Evolutionary conservation across 1,140 invertebrate genomes (phyloP), one percentile per base, ranked within the genome.

Genomic region (Ceratina japonica): DNA sequence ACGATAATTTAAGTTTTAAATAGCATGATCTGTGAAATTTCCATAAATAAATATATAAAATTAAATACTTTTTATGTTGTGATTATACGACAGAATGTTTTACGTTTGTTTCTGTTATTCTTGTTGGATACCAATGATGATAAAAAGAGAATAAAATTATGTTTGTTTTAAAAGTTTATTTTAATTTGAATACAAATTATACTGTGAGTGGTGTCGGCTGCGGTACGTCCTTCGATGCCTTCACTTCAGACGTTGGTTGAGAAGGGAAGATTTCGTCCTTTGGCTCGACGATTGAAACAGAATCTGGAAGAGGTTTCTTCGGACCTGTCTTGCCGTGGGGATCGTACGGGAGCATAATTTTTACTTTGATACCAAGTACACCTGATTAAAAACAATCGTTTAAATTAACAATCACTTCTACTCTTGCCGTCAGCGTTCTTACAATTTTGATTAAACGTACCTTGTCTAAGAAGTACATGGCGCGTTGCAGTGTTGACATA

Each of bases 291-390:
- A 99, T 98, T 85, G 95, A 96, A 82, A 99, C 98, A 92, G 99
- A 97, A 93, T 99, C 99, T 72, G 99, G 99, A 79, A 99, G 94
- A 59, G 98, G 98, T 89, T 96, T 97, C 93, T 99, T 99, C 49
- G 99, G 99, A 80, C 99, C 99, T 87, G 95, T 97, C 94, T 99
- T 99, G 90, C 99, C 99, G 92, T 96, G 96, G 65, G 97, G 95
- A 94, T 99, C 99, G 94, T 97, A 98, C 51, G 98, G 98, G 91
- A 99, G 95, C 99, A 99, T 99, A 91, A 99, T 99, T 93, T 99
- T 99, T 0, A 99, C 98, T 94, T 99, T 99, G 89, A 99, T 96
- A 85, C 96, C 95, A 85, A 96, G 93, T 72, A 97, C 95, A 90
- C 91, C 92, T 93, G 59, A 71, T 86, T 88, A 8, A 69, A 78